Percentiles rank a stretch among this genome's conserved stretches.
phyloP scores from a whole-genome alignment of 1,140 invertebrate species.

The Rhagoletis zephyria region DNA sequence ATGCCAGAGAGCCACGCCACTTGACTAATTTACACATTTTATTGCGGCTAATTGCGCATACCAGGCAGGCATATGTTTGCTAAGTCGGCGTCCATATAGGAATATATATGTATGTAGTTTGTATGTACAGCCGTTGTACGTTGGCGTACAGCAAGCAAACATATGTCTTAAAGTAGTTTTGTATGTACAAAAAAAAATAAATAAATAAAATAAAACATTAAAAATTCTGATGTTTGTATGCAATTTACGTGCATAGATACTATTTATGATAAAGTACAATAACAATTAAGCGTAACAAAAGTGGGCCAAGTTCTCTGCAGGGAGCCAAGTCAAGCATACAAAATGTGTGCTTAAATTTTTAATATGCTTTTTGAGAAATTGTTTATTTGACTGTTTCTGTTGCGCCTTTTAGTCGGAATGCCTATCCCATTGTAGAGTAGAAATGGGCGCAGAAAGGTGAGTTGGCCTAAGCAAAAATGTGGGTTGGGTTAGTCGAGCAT shows the following conservation, averaged over 20 bases:
- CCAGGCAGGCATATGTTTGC: constrained; percentile 32
- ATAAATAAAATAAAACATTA: constrained; percentile 12
- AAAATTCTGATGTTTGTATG: neutral
- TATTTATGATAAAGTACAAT: neutral
- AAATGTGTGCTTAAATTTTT: neutral
- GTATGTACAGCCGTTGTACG: neutral
- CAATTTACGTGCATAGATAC: neutral
- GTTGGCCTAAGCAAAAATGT: too few relatives aligned
- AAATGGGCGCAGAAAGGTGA: too few relatives aligned
- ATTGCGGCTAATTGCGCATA: constrained; percentile 37
- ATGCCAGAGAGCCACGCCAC: neutral
- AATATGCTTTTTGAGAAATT: constrained; percentile 2
- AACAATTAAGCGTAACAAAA: constrained; percentile 13
- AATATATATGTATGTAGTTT: neutral
- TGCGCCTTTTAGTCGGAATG: too few relatives aligned
- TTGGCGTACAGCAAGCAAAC: neutral
- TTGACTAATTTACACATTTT: constrained; percentile 53
- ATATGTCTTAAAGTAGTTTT: constrained; percentile 31
- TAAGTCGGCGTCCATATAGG: neutral
- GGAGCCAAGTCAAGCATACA: neutral
- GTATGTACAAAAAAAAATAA: neutral
- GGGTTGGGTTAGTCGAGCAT: too few relatives aligned
- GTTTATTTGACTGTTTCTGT: neutral
- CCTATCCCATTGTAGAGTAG: too few relatives aligned
- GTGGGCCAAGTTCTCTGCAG: constrained; percentile 15